Conservation (phyloP, 2,113 vertebrate species). For the Corythornis madagascariensis region DNA sequence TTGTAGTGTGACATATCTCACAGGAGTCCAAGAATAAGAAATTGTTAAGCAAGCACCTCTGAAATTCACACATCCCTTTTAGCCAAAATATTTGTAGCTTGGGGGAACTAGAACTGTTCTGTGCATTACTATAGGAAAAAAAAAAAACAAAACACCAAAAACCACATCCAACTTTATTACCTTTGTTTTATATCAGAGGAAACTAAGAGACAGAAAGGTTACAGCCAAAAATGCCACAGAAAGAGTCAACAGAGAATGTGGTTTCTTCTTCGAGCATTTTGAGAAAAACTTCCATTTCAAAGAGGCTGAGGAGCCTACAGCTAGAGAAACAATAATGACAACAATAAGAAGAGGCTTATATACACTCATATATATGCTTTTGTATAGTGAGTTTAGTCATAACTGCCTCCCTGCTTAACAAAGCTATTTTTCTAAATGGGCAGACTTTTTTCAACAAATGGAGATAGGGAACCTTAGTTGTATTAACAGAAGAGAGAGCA, state of each 20-base stretch:
- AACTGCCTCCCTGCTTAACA: background rate
- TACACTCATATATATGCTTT: background rate
- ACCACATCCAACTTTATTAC: background rate
- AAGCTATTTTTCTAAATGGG: background rate
- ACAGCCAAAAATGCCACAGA: background rate
- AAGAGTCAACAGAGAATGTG: background rate
- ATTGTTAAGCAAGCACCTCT: background rate
- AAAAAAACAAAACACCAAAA: background rate
- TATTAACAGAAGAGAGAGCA: conserved; percentile 24
- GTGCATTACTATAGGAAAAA: background rate
- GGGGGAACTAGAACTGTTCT: background rate
- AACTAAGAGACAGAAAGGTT: background rate
- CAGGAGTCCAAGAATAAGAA: background rate
- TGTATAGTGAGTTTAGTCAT: background rate
- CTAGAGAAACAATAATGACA: background rate
- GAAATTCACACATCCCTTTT: background rate
- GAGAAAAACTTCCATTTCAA: background rate
- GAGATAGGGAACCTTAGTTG: background rate
- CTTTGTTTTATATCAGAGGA: background rate
- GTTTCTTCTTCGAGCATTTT: background rate
- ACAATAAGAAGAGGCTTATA: background rate
- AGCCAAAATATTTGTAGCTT: background rate
- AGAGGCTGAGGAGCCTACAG: background rate
- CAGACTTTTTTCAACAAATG: background rate
- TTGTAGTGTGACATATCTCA: background rate